Evolutionary conservation across 1,140 invertebrate species (phyloP), one percentile per base, ranked within the genome.

Genomic region (Archegozetes longisetosus): DNA sequence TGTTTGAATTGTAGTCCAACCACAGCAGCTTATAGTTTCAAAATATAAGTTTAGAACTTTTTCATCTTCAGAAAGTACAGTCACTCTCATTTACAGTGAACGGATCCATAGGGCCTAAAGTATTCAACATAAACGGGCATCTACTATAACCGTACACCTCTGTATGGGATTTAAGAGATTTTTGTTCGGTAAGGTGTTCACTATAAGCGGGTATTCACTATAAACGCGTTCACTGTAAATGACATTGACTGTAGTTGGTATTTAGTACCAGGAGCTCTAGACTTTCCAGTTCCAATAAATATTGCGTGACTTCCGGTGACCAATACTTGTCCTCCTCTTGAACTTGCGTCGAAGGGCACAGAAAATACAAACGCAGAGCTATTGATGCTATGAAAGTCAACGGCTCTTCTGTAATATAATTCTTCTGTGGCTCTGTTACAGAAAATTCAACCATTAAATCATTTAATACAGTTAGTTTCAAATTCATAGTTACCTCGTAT

Each of bases 281-380:
- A 81, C 62, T 84, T 82, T 55, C 82, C 67, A 29, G 54, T 81
- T 66, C 88, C 85, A 9, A 93, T 79, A 68, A 91, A 92, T 54
- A 94, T 82, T 0, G 89, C 89, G 70, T 91, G 86, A 0, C 86
- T 89, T 3, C 86, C 89, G 28, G 88, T 86, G 6, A 93, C 85
- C 6, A 48, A 51, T 1, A 54, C 20, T 27, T 29, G 17, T 2
- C 23, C 17, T 14, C 29, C 47, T 22, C 14, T 56, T 12, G 25
- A 17, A 9, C 27, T 20, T 1, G 53, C 26, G 32, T 63, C 51
- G 40, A 86, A 90, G 2, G 89, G 87, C 9, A 94, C 86, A 58
- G 88, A 90, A 70, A 86, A 93, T 0, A 92, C 87, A 70, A 92
- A 93, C 67, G 86, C 88, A n/a, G 69, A 66, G 27, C 69, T 62